These are phyloP conservation scores for Nasonia vitripennis DNA, from an alignment of 1,140 invertebrate genomes.

Conservation along the genomic window DNA sequence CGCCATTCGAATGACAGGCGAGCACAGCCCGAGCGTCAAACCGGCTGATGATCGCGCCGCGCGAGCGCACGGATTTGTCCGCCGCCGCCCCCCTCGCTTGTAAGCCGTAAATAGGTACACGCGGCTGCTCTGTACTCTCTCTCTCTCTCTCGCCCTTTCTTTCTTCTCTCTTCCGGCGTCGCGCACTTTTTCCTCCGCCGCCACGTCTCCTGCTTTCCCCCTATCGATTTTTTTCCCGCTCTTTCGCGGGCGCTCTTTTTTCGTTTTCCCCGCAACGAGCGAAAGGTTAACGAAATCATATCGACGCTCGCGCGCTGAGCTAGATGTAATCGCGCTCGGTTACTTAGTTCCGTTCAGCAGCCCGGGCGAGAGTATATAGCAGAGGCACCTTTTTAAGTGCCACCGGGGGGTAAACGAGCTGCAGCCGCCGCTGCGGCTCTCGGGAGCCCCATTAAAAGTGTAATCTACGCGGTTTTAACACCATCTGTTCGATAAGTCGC, in stretches of 20 bases:
- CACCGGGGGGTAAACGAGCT: neutral
- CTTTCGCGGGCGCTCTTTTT: neutral
- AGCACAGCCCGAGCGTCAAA: neutral
- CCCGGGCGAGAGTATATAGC: too few relatives aligned
- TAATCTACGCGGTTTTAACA: neutral
- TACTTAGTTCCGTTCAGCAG: neutral
- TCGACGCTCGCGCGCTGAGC: neutral
- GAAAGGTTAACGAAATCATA: neutral
- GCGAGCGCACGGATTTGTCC: constrained; percentile 49
- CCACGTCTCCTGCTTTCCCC: neutral
- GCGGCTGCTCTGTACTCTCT: neutral
- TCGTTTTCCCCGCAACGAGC: neutral
- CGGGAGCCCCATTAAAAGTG: neutral
- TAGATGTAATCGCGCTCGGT: neutral
- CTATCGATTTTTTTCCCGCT: constrained; percentile 31
- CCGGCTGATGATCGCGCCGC: neutral
- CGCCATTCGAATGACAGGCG: neutral
- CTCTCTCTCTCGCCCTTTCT: constrained; percentile 8
- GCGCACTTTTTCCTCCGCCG: neutral
- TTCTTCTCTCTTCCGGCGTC: constrained; percentile 6
- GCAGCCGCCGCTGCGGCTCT: too few relatives aligned
- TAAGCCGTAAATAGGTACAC: constrained; percentile 43
- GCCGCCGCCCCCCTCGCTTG: constrained; percentile 36
- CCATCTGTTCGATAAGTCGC: neutral
- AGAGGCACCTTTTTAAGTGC: neutral